Evolutionary conservation across 2,797 vertebrate genomes (phyloP).

Genomic region (Microchirus variegatus): DNA sequence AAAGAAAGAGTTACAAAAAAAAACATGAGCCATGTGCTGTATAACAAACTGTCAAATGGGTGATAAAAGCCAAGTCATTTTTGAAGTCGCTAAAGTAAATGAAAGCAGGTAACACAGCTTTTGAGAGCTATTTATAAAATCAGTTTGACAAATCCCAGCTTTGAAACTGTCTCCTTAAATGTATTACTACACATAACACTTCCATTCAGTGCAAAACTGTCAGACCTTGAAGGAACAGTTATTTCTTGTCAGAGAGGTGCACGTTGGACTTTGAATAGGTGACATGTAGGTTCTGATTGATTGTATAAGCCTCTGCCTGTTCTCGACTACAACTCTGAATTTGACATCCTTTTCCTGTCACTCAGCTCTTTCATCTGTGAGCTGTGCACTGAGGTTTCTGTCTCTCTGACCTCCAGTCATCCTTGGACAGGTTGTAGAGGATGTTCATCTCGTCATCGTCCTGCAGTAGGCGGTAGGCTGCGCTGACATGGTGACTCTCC

Average conservation of each 20-base stretch:
- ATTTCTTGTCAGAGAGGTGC: constrained; percentile 13
- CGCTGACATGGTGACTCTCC: constrained; percentile 97
- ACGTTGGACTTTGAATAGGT: not conserved
- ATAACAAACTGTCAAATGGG: constrained; percentile 33
- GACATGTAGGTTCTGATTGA: constrained; percentile 7
- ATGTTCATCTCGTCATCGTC: constrained; percentile 99
- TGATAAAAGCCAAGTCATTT: constrained; percentile 28
- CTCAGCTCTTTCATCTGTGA: constrained; percentile 2
- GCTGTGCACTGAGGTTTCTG: not conserved
- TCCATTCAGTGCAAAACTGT: constrained; percentile 25
- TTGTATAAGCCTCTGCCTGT: constrained; percentile 4
- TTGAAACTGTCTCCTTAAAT: constrained; percentile 39
- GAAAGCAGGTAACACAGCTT: constrained; percentile 16
- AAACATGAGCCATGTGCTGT: constrained; percentile 16
- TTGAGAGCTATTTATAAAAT: constrained; percentile 47
- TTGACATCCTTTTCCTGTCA: constrained; percentile 83
- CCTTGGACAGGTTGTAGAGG: constrained; percentile 96
- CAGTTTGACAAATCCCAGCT: constrained; percentile 33
- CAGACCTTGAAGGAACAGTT: constrained; percentile 33
- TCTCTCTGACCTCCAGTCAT: constrained; percentile 94
- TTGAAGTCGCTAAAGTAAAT: constrained; percentile 33
- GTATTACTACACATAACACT: constrained; percentile 24
- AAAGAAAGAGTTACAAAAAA: not conserved
- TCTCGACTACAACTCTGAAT: constrained; percentile 67
- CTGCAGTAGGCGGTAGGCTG: constrained; percentile 93